A percentile compares a stretch with the other conserved stretches of the same genome.
phyloP scores from a whole-genome alignment of 2,888 invertebrate species.

The Ophion ventricosus region DNA sequence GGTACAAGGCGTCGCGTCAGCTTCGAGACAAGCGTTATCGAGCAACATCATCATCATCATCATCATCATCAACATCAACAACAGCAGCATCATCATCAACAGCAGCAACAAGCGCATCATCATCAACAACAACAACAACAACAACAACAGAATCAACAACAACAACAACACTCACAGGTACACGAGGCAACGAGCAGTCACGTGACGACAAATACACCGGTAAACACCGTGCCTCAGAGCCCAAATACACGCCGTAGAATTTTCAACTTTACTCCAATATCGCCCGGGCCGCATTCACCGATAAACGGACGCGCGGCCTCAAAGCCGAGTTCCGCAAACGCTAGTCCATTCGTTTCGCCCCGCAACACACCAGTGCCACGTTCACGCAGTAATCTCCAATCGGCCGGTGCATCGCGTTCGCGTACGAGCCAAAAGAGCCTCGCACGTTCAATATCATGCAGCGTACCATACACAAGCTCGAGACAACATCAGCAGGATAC shows the following conservation, averaged over 20 bases:
- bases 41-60: conserved; percentile 75
- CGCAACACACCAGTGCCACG: conserved; percentile 90
- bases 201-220: conserved; percentile 17
- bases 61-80: conserved; percentile 63
- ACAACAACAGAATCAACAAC: conserved; percentile 22
- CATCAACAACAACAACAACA: conserved; percentile 71
- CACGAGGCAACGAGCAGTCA: conserved; percentile 24
- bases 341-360: conserved; percentile 93
- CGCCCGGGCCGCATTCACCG: conserved; percentile 90
- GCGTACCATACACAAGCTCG: conserved; percentile 75
- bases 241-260: conserved; percentile 91
- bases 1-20: conserved; percentile 85
- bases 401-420: conserved; percentile 80
- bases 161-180: conserved; percentile 6
- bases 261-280: conserved; percentile 94
- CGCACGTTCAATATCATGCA: conserved; percentile 81
- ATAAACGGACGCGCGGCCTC: conserved; percentile 84
- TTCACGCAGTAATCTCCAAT: conserved; percentile 86
- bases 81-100: conserved; percentile 19
- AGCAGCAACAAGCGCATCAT: conserved; percentile 22
- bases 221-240: conserved; percentile 87
- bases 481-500: conserved; percentile 76
- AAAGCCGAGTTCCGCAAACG: conserved; percentile 88
- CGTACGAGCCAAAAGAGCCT: conserved; percentile 76
- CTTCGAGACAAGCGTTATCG: conserved; percentile 84